Percentiles rank a stretch among this genome's conserved stretches.
Evolutionary conservation across 2,888 invertebrate genomes (phyloP).

Genomic region (Hipparchia sbordonii): DNA sequence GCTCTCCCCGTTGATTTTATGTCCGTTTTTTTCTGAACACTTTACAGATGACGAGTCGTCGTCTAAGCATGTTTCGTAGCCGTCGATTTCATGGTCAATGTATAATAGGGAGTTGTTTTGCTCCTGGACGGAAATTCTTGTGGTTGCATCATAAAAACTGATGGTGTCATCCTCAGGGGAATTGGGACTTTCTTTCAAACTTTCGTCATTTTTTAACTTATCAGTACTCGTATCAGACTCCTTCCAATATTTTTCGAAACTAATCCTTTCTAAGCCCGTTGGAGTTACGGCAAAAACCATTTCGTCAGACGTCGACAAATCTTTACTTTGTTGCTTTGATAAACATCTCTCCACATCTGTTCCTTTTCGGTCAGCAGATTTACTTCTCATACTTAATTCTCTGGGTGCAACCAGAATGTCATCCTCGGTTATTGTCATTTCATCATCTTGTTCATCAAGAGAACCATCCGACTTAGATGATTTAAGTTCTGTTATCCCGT

Average conservation of each 20-base stretch:
- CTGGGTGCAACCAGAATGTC: slow-evolving; percentile 67
- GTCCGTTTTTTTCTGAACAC: slow-evolving; percentile 63
- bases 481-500: slow-evolving; percentile 62
- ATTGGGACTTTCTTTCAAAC: slow-evolving; percentile 73
- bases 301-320: slow-evolving; percentile 79
- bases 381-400: slow-evolving; percentile 66
- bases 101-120: slow-evolving; percentile 68
- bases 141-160: slow-evolving; percentile 61
- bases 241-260: slow-evolving; percentile 78
- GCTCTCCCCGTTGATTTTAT: slow-evolving; percentile 68
- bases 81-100: slow-evolving; percentile 80
- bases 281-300: slow-evolving; percentile 81
- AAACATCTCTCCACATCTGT: slow-evolving; percentile 55
- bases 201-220: slow-evolving; percentile 70
- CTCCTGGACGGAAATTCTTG: slow-evolving; percentile 69
- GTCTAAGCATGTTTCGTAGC: slow-evolving; percentile 85
- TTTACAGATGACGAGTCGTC: slow-evolving; percentile 78
- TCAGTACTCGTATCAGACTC: slow-evolving; percentile 61
- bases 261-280: slow-evolving; percentile 78
- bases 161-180: slow-evolving; percentile 61
- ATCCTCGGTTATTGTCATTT: slow-evolving; percentile 79
- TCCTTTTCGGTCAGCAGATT: slow-evolving; percentile 58
- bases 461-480: slow-evolving; percentile 73
- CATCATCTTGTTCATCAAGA: slow-evolving; percentile 73
- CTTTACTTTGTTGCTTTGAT: slow-evolving; percentile 77